Evolutionary conservation across 1,140 invertebrate genomes (phyloP).

Genomic region (Lysiphlebus fabarum): DNA sequence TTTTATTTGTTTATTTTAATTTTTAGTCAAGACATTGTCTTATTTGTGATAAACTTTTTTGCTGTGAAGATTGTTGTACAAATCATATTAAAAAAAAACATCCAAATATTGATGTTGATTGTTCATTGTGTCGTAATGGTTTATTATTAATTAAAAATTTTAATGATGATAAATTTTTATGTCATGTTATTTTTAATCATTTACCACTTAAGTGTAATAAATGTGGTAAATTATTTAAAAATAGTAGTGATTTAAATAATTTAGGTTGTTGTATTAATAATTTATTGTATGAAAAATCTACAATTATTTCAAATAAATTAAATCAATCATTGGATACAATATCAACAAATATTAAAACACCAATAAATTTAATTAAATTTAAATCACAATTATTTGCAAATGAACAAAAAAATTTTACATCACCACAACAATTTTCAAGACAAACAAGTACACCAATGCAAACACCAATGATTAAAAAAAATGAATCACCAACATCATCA

Average conservation of each 20-base stretch:
- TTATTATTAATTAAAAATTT: slow-evolving; percentile 25
- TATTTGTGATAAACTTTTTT: slow-evolving; percentile 35
- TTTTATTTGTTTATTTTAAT: slow-evolving; percentile 19
- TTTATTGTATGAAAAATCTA: background rate
- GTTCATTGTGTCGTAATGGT: slow-evolving; percentile 30
- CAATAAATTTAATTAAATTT: slow-evolving; percentile 4
- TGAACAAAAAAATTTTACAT: slow-evolving; percentile 26
- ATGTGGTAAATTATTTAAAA: slow-evolving; percentile 31
- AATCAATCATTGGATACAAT: slow-evolving; percentile 2
- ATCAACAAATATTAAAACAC: slow-evolving; percentile 15
- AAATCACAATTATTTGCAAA: slow-evolving; percentile 20
- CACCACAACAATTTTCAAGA: slow-evolving; percentile 31
- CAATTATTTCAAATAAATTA: background rate
- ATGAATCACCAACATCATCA: slow-evolving; percentile 18
- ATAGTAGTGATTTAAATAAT: slow-evolving; percentile 26
- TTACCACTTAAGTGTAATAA: slow-evolving; percentile 32
- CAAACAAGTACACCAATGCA: slow-evolving; percentile 41
- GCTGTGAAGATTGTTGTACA: slow-evolving; percentile 33
- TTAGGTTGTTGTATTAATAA: slow-evolving; percentile 25
- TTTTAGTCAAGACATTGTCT: slow-evolving; percentile 29
- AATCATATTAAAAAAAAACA: slow-evolving; percentile 32
- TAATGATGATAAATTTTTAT: slow-evolving; percentile 26
- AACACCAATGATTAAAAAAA: slow-evolving; percentile 3
- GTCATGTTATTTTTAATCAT: slow-evolving; percentile 32
- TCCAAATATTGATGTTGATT: slow-evolving; percentile 24